These are phyloP conservation scores for Thecocarcelia acutangulata DNA, from an alignment of 2,888 invertebrate genomes.

Conservation along the genomic window DNA sequence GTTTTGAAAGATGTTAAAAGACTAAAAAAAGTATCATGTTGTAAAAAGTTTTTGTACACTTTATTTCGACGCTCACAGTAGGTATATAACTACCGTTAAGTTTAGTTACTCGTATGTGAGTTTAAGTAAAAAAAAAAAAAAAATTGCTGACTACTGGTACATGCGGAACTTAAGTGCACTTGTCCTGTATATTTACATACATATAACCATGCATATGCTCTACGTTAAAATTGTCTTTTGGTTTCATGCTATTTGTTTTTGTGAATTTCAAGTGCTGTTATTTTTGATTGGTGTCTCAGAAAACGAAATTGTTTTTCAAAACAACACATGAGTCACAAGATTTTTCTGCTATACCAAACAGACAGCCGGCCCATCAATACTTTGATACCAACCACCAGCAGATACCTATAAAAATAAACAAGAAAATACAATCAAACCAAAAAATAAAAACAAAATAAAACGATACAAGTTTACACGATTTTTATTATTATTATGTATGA, in stretches of 20 bases:
- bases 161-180: no score
- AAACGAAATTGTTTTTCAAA: conserved; percentile 52
- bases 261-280: conserved; percentile 32
- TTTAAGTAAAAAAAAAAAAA: no score
- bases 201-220: no score
- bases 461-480: conserved; percentile 4
- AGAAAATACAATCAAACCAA: conserved; percentile 24
- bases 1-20: no score
- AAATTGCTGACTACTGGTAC: no score
- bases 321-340: conserved; percentile 62
- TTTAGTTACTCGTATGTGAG: no score
- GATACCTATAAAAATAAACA: conserved; percentile 12
- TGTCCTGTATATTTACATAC: no score
- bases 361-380: conserved; percentile 34
- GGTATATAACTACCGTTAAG: no score
- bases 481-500: background rate
- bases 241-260: background rate
- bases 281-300: conserved; percentile 30
- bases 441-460: conserved; percentile 10
- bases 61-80: no score
- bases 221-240: no score
- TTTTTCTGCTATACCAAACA: conserved; percentile 41
- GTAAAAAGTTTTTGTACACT: no score
- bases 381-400: conserved; percentile 53
- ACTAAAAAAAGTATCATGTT: no score